phyloP scores from a whole-genome alignment of 2,113 vertebrate species.

The Oreotragus oreotragus region DNA sequence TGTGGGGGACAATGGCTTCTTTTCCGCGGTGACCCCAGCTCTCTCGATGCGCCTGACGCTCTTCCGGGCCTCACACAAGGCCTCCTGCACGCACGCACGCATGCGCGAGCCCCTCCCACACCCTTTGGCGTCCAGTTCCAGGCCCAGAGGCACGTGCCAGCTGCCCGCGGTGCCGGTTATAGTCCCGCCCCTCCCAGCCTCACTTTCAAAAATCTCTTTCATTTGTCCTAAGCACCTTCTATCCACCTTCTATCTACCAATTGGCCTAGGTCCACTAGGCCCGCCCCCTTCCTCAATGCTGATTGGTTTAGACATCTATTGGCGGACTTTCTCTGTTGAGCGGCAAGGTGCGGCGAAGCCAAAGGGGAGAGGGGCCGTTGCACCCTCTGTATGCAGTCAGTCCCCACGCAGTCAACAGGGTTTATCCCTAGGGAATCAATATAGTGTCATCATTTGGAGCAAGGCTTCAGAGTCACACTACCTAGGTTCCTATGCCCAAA shows the following conservation, averaged over 20 bases:
- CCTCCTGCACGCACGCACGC: neutral
- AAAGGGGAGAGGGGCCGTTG: accelerated
- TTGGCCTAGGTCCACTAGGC: neutral
- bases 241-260: neutral
- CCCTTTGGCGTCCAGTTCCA: neutral
- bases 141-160: neutral
- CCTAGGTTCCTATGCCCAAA: neutral
- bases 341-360: accelerated
- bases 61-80: neutral
- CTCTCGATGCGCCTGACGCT: neutral
- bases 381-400: accelerated
- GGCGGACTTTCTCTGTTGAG: neutral
- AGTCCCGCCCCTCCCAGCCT: neutral
- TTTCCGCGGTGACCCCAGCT: neutral
- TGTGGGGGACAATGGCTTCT: neutral
- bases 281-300: neutral
- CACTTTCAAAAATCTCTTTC: neutral
- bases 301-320: constrained; percentile 20
- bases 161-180: neutral
- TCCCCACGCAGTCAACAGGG: neutral
- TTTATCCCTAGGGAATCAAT: neutral
- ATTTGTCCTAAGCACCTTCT: neutral
- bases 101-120: neutral
- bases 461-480: neutral
- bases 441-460: neutral